Base-by-base conservation (phyloP, 2,888 invertebrate species). In the Hesperia comma region DNA sequence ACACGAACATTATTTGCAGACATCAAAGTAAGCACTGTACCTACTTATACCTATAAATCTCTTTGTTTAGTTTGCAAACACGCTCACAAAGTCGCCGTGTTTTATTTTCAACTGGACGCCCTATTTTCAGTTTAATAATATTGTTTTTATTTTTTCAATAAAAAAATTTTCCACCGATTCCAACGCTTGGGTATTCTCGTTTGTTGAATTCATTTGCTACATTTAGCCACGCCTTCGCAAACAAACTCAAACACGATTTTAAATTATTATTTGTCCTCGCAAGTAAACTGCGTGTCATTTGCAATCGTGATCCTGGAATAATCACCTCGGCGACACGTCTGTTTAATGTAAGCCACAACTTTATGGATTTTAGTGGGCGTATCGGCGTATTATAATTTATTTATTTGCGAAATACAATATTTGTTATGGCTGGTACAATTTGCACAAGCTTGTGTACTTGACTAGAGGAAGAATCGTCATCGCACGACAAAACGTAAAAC, bases 211-310 rank as follows among this genome's bases (percentile, higher is more conserved):
- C 6, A 53, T 58, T 53, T 41, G 26, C 56, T 57, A 60, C 46
- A 60, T 64, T 64, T 60, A 37, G 46, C 54, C 66, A 60, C 66
- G 46, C 66, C 66, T 66, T 19, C 26, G 58, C 60, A 66, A 66
- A 66, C 46, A 55, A 54, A 19, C 37, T 21, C 12, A 37, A 54
- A 46, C 54, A 66, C 41, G 60, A 66, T 54, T 60, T 60, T 53
- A 54, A 54, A 54, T 54, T 43, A 54, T 64, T 58, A 58, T 56
- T 58, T 60, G 54, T 60, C 21, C 37, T 33, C 33, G 8, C 21
- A 60, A 32, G 64, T 33, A 33, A 60, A 66, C n/a, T 60, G 2
- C 6, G 40, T 33, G 60, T 60, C 66, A 66, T n/a, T 61, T 46
- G 17, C 6, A 43, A 55, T 66, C 66, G 66, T 66, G 66, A 66